A percentile compares a stretch with the other conserved stretches of the same genome.
These are phyloP conservation scores for Periphyllus acericola DNA, from an alignment of 2,888 invertebrate genomes.

Conservation along the genomic window DNA sequence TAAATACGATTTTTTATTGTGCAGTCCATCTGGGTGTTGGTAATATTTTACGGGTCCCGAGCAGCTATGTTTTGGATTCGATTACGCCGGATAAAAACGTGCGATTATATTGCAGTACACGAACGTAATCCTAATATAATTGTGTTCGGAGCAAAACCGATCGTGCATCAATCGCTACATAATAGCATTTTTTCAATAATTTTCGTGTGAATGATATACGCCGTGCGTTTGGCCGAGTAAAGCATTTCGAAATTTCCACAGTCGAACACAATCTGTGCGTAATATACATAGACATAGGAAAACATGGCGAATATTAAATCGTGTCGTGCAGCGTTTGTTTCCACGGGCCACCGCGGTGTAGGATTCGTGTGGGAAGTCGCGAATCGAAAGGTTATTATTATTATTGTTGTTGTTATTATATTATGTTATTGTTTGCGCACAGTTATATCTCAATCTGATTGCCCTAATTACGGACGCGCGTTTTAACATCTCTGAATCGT, in stretches of 20 bases:
- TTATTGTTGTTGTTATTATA: no score
- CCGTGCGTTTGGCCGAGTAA: not conserved
- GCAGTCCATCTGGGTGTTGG: no score
- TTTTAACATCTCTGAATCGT: not conserved
- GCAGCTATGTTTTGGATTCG: not conserved
- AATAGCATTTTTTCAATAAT: not conserved
- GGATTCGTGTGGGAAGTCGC: not conserved
- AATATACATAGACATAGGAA: not conserved
- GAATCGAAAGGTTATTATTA: not conserved
- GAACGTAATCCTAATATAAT: not conserved
- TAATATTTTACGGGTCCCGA: not conserved
- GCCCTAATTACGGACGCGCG: not conserved
- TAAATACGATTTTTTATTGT: no score
- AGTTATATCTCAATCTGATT: not conserved
- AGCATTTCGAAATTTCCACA: not conserved
- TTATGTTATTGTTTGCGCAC: not conserved
- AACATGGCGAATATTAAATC: not conserved
- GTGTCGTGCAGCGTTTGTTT: not conserved
- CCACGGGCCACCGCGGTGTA: not conserved
- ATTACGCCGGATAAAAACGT: not conserved
- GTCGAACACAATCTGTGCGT: not conserved
- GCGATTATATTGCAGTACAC: not conserved
- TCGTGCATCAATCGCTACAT: not conserved
- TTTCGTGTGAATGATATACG: not conserved
- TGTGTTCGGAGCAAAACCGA: not conserved